Evolutionary conservation across 2,113 vertebrate species (phyloP), one percentile per base, ranked within the genome.

Genomic region (Clarias gariepinus): DNA sequence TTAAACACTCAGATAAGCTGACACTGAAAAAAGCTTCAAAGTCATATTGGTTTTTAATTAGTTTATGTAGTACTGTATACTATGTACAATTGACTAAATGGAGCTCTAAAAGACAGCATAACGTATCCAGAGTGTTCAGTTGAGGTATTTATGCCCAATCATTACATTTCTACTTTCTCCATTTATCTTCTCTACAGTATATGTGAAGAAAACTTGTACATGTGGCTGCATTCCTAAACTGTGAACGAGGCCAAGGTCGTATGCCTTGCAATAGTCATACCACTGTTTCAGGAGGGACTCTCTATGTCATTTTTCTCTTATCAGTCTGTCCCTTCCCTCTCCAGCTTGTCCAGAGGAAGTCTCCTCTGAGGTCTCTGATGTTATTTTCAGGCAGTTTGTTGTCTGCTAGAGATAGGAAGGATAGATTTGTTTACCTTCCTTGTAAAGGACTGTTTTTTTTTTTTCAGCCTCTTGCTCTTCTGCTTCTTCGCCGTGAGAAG

Each of bases 311-410:
- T 83, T 73, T 55, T 87, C 18, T n/a, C 83, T 78, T 84, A 76
- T 87, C 78, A 47, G 28, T 41, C 78, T 84, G 82, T 78, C 78
- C 55, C 80, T 81, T 87, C 66, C 80, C 91, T 88, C 83, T 85
- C 83, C 12, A 73, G 81, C 33, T 0, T 52, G 74, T 84, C 86
- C 84, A 91, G 90, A 94, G 94, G 94, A 95, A 94, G 92, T 93
- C 73, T 89, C 87, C 89, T 91, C 76, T 81, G 21, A 82, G 82
- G 77, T 86, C 83, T 88, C 86, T 92, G 91, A 93, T 94, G 93
- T 94, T 95, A 91, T 94, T 95, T 93, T 92, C 89, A 86, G 90
- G 91, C 88, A 88, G 87, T 91, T 93, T 91, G 91, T 92, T 79
- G 83, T 92, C 91, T 81, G 89, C 90, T 74, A 33, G 85, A 92